Evolutionary conservation across 2,888 invertebrate species (phyloP), one percentile per base, ranked within the genome.

Genomic region (Rapana venosa): DNA sequence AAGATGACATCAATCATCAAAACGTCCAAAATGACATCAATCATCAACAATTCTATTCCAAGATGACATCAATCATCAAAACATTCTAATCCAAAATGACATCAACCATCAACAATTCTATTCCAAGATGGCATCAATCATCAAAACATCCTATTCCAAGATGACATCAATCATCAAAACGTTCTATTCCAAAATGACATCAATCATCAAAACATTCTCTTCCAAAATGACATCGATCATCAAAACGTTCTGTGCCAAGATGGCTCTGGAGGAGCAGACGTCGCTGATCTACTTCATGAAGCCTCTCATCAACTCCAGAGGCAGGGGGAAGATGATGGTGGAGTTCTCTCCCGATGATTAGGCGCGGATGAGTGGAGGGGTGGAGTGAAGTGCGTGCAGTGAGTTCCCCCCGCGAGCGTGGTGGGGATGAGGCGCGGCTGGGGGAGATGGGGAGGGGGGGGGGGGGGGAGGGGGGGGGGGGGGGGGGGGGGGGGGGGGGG

Each of bases 391-490:
- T 0, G 95, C 95, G 92, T 96, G 96, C 79, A 96, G 93, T n/a
- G n/a, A n/a, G n/a, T n/a, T n/a, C n/a, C n/a, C n/a, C n/a, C 91
- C 96, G 96, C n/a, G n/a, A n/a, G 26, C 95, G 93, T 26, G 95
- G 94, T 96, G 97, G 97, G 90, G n/a, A n/a, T n/a, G 98, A 96
- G 47, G 98, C 98, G 47, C 22, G 36, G 81, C 47, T 83, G 81
- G 22, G 47, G 81, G 81, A 36, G 36, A 22, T n/a, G n/a, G n/a
- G n/a, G n/a, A n/a, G n/a, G 61, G 2, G 61, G 15, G 61, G 56
- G 56, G 56, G 79, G 36, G 70, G 56, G 56, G 56, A 36, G 32
- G 17, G n/a, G 20, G 56, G 22, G 26, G 79, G 30, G 66, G n/a
- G 58, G 30, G 20, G 56, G 47, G 56, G 17, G 5, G 70, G 26